phyloP scores from a whole-genome alignment of 2,113 vertebrate species.

The Neodon shergylaensis region DNA sequence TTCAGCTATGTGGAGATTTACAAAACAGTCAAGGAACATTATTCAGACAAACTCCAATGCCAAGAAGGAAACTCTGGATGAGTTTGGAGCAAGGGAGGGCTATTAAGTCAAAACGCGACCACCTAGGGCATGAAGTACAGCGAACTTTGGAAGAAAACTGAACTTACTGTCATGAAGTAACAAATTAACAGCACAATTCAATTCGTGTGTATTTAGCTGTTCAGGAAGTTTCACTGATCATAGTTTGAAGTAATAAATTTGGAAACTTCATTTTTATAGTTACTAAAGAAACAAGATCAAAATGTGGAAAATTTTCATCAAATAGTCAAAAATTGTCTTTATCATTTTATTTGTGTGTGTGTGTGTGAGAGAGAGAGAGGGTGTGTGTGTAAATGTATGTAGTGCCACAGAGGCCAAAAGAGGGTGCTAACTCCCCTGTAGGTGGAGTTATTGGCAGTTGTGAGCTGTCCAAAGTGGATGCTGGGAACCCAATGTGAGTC shows the following conservation, averaged over 20 bases:
- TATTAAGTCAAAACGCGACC: neutral
- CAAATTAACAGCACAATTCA: neutral
- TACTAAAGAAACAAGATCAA: slow-evolving; percentile 30
- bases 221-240: neutral
- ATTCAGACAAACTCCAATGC: neutral
- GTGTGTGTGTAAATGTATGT: neutral
- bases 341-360: neutral
- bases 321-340: slow-evolving; percentile 1
- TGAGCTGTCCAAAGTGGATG: neutral
- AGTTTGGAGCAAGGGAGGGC: slow-evolving; percentile 26
- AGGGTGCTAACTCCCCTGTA: neutral
- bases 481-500: neutral
- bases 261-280: neutral
- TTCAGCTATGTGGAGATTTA: slow-evolving; percentile 21
- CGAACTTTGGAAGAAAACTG: slow-evolving; percentile 3
- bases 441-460: neutral
- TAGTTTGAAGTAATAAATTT: neutral
- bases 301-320: slow-evolving; percentile 19
- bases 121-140: neutral
- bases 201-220: neutral
- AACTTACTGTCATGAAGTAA: slow-evolving; percentile 4
- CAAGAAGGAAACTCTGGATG: slow-evolving; percentile 28
- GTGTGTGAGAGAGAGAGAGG: neutral
- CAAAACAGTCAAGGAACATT: slow-evolving; percentile 2
- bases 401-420: neutral